Evolutionary conservation across 2,113 vertebrate genomes (phyloP).

Genomic region (Mormyrus iriodes): DNA sequence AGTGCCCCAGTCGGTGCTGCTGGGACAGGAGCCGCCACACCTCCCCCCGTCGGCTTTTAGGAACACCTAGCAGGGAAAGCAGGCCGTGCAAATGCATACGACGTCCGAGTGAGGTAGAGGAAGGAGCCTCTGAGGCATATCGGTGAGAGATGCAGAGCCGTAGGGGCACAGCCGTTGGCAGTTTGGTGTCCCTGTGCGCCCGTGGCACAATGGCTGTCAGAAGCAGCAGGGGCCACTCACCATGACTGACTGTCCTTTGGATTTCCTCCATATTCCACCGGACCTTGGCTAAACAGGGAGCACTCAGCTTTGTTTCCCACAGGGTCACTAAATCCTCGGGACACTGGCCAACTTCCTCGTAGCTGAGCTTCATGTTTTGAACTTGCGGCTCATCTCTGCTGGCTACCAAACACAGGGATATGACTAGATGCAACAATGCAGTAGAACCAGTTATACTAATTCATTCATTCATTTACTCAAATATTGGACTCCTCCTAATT

Average conservation of each 20-base stretch:
- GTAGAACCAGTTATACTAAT: background rate
- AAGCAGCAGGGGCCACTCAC: slow-evolving; percentile 46
- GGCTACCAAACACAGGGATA: slow-evolving; percentile 54
- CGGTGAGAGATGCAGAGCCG: background rate
- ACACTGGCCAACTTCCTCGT: slow-evolving; percentile 81
- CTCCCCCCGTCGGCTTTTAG: slow-evolving; percentile 85
- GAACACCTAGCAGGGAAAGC: slow-evolving; percentile 67
- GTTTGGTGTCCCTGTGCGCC: no score
- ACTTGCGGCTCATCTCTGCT: slow-evolving; percentile 92
- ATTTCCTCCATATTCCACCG: slow-evolving; percentile 84
- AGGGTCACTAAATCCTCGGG: slow-evolving; percentile 73
- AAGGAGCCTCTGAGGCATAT: background rate
- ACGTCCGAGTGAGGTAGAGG: background rate
- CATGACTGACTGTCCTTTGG: slow-evolving; percentile 78
- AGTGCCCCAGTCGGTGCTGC: slow-evolving; percentile 79
- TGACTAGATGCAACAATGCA: background rate
- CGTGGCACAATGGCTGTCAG: no score
- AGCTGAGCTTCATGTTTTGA: slow-evolving; percentile 89
- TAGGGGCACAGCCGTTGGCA: no score
- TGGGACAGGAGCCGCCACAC: slow-evolving; percentile 89
- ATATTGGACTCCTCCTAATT: background rate
- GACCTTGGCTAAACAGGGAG: slow-evolving; percentile 77
- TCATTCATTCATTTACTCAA: background rate
- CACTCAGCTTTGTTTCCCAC: slow-evolving; percentile 85
- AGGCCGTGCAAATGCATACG: background rate